phyloP scores from a whole-genome alignment of 2,888 invertebrate species.

The Cephus sareptanus region DNA sequence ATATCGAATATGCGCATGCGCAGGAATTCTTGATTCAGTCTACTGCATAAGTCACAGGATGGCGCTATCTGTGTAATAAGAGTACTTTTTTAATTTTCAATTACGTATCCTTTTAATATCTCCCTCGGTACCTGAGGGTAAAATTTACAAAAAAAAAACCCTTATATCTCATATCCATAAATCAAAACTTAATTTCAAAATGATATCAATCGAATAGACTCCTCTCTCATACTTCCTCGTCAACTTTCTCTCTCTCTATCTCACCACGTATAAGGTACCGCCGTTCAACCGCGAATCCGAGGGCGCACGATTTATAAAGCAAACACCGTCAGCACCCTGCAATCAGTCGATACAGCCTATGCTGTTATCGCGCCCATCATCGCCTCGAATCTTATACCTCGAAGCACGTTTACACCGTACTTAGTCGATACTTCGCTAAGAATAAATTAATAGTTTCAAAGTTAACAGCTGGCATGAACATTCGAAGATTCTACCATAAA shows the following conservation, averaged over 20 bases:
- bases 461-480: constrained; percentile 47
- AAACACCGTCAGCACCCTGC: constrained; percentile 62
- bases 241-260: constrained; percentile 1
- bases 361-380: constrained; percentile 35
- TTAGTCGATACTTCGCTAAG: constrained; percentile 55
- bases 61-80: neutral
- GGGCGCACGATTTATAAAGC: constrained; percentile 62
- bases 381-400: constrained; percentile 51
- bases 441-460: constrained; percentile 61
- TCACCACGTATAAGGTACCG: constrained; percentile 4
- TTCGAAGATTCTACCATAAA: constrained; percentile 36
- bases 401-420: constrained; percentile 60
- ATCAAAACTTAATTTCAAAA: constrained; percentile 53
- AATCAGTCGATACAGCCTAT: constrained; percentile 53
- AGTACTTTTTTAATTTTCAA: neutral
- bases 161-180: constrained; percentile 35
- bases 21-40: neutral
- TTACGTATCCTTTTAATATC: neutral
- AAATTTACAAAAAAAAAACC: neutral
- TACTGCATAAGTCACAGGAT: neutral
- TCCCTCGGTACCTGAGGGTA: neutral
- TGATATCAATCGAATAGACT: constrained; percentile 50
- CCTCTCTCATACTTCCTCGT: constrained; percentile 18
- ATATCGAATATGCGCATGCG: neutral
- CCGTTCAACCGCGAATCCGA: constrained; percentile 30